Evolutionary conservation across 1,140 invertebrate species (phyloP), one percentile per base, ranked within the genome.

Genomic region (Maniola jurtina): DNA sequence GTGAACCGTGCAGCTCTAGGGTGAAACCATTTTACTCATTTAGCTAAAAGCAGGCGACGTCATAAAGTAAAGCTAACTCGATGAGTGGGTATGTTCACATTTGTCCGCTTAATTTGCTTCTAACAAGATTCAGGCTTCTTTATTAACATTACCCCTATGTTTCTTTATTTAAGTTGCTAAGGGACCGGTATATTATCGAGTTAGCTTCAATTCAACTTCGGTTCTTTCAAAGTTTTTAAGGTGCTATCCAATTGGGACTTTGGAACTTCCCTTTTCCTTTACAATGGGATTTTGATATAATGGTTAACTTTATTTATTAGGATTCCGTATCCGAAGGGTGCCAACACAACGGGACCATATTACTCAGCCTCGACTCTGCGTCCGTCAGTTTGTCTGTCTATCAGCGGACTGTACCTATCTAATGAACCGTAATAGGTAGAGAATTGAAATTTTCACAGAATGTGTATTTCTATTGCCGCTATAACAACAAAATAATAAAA

Each of bases 121-220:
- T 36, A 60, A 64, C 66, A 45, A 58, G 56, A 64, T 63, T 64
- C 64, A 55, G 65, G 42, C 56, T 58, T 68, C 56, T 40, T 47
- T 68, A 57, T 68, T 40, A 56, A 68, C 34, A 40, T 45, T 35
- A 64, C 66, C 60, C 61, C 61, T 55, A 59, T 68, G 61, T 64
- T 68, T 68, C 66, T 68, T 68, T 68, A 68, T 64, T 68, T 64
- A 64, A 68, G 52, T 68, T 68, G 38, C 54, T 15, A 68, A 56
- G 59, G 65, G 52, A 54, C 52, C 52, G 55, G 59, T 66, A 61
- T 60, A 57, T 67, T 67, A 67, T 67, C 65, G 42, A 61, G 54
- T 67, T 61, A 52, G 55, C 58, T 67, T 57, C 58, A 67, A 55
- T 61, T 67, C 52, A 54, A 48, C 50, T 61, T 54, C 55, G 54